These are phyloP conservation scores for Heliconius sara DNA, from an alignment of 2,888 invertebrate species.

Conservation along the genomic window DNA sequence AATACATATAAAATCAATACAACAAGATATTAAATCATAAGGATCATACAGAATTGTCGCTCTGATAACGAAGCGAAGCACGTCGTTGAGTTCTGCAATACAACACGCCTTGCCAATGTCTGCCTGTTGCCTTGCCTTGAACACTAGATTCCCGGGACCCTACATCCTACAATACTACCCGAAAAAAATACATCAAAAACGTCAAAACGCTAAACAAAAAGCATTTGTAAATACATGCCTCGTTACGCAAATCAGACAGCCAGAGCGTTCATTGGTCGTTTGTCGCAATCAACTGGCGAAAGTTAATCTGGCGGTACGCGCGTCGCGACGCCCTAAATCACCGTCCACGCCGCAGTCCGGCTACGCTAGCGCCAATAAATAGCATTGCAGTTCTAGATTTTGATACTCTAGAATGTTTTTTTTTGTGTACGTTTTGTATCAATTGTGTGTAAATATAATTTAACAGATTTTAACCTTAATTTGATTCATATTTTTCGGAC, in stretches of 20 bases:
- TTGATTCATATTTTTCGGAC: no score
- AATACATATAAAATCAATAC: no score
- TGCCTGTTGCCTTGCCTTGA: no score
- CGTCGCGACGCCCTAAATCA: constrained; percentile 79
- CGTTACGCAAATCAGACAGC: constrained; percentile 57
- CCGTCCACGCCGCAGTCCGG: constrained; percentile 54
- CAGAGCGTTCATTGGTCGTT: constrained; percentile 67
- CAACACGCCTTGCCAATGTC: no score
- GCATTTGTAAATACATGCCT: constrained; percentile 30
- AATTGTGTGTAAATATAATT: not conserved
- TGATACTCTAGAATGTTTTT: not conserved
- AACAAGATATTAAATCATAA: no score
- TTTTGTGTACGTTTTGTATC: not conserved
- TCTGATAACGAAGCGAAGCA: no score
- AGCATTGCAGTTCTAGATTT: not conserved
- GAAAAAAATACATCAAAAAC: not conserved
- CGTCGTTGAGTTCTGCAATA: no score
- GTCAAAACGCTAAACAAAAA: not conserved
- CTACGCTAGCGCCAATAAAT: constrained; percentile 25
- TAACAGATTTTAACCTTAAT: not conserved
- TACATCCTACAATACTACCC: no score
- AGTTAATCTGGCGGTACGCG: constrained; percentile 68
- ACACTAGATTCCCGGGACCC: no score
- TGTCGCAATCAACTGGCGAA: constrained; percentile 76
- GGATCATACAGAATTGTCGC: no score